Evolutionary conservation across 2,888 invertebrate species (phyloP).

Genomic region (Andricus quercusramuli): DNA sequence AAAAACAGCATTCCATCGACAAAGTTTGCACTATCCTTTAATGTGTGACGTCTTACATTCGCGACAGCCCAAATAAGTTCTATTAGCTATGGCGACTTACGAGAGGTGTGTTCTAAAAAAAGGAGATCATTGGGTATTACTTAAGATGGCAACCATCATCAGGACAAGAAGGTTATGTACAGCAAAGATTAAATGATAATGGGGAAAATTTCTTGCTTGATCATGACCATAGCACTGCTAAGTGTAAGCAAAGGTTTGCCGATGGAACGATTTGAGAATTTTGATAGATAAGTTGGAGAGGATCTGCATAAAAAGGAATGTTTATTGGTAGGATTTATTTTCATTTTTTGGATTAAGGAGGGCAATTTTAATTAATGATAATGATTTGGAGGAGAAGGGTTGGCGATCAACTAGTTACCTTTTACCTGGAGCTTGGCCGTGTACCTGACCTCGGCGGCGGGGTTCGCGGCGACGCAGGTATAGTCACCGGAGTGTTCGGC

Average conservation of each 20-base stretch:
- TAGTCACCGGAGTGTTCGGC: constrained; percentile 88
- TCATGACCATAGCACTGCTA: constrained; percentile 44
- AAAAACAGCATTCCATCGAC: constrained; percentile 24
- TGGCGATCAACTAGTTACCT: constrained; percentile 83
- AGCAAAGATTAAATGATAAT: constrained; percentile 42
- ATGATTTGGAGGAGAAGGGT: constrained; percentile 60
- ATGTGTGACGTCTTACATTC: constrained; percentile 36
- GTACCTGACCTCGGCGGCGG: constrained; percentile 89
- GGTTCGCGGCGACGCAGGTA: constrained; percentile 89
- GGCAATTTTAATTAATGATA: background rate
- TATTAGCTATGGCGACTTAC: constrained; percentile 17
- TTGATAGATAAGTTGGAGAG: constrained; percentile 16
- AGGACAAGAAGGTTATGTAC: constrained; percentile 46
- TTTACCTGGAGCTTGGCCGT: constrained; percentile 90
- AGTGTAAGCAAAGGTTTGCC: constrained; percentile 44
- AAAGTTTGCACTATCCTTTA: constrained; percentile 21
- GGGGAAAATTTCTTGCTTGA: constrained; percentile 41
- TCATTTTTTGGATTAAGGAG: background rate
- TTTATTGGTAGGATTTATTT: background rate
- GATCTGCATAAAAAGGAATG: background rate
- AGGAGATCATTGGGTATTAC: constrained; percentile 12
- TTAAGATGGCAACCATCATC: constrained; percentile 30
- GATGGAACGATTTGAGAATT: constrained; percentile 23
- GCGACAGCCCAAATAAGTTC: constrained; percentile 25
- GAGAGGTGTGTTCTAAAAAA: constrained; percentile 12